Evolutionary conservation across 1,140 invertebrate species (phyloP), one percentile per base, ranked within the genome.

Genomic region (Drosophila albomicans): DNA sequence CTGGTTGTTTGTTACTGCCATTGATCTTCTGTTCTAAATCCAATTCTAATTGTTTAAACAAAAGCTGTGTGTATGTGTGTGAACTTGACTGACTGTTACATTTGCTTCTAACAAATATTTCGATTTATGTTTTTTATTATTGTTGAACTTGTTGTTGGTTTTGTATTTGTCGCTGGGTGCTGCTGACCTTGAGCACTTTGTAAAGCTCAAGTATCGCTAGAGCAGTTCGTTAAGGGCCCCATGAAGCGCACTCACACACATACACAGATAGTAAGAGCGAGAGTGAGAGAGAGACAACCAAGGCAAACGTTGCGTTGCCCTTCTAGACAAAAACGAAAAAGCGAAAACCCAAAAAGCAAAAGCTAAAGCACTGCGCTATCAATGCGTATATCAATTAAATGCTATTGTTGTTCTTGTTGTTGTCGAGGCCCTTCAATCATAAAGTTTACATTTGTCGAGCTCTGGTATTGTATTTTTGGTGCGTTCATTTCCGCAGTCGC

Each of bases 361-460:
- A 67, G 30, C 38, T 15, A 10, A 62, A 75, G 45, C 32, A 57
- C 67, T 61, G 46, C 62, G 77, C 81, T 84, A 85, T 84, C 81
- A 84, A 84, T 85, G 81, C 64, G 67, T 85, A 80, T 85, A 85
- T 85, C 81, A 85, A 85, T 84, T 85, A 77, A 80, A 68, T 75
- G 28, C 28, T 16, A 52, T 56, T 65, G 5, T 65, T 65, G 62
- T 45, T 82, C 46, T 59, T 59, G 25, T 10, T 73, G 75, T 56
- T 57, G 51, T 68, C 25, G 76, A 56, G 76, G 81, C 84, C 84
- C 82, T 88, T 88, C 84, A 70, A 75, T 70, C 74, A 82, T 79
- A 68, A 74, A 82, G 30, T 67, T 81, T 75, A 75, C 66, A 70
- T 70, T 75, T 63, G 25, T 63, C 57, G 66, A 69, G 72, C 72